Evolutionary conservation across 2,797 vertebrate genomes (phyloP).

Genomic region (Sarcophilus harrisii): DNA sequence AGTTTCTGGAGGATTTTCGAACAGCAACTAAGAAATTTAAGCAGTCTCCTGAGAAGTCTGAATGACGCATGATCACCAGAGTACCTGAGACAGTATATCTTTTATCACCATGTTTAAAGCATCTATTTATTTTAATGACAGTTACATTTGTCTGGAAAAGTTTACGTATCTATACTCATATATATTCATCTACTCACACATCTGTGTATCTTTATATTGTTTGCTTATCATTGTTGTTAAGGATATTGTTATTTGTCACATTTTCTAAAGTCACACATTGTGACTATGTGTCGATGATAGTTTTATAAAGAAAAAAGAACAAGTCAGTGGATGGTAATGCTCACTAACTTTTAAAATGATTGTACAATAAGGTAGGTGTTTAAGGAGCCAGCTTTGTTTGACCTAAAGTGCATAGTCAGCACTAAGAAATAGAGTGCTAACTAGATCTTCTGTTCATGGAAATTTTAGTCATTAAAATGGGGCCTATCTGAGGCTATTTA

Average conservation of each 20-base stretch:
- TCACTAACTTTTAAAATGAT: not conserved
- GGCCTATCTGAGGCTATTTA: not conserved
- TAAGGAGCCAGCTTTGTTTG: not conserved
- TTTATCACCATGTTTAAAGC: conserved; percentile 58
- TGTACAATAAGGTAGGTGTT: not conserved
- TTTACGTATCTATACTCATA: not conserved
- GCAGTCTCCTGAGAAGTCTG: conserved; percentile 79
- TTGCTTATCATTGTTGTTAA: not conserved
- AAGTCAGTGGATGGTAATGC: not conserved
- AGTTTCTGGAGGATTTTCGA: conserved; percentile 82
- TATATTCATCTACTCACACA: not conserved
- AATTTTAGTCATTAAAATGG: not conserved
- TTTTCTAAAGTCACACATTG: no score
- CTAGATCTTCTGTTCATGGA: not conserved
- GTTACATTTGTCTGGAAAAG: conserved; percentile 30
- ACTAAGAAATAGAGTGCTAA: not conserved
- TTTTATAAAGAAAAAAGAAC: not conserved
- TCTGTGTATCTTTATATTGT: not conserved
- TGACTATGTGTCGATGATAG: not conserved
- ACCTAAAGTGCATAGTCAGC: not conserved
- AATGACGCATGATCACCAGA: conserved; percentile 61
- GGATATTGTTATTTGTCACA: not conserved
- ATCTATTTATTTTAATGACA: conserved; percentile 43
- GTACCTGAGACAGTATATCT: conserved; percentile 70
- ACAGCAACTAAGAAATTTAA: conserved; percentile 81